Percentiles rank a stretch among this genome's conserved stretches.
Evolutionary conservation across 2,797 vertebrate genomes (phyloP).

Genomic region (Sebastes elongatus): DNA sequence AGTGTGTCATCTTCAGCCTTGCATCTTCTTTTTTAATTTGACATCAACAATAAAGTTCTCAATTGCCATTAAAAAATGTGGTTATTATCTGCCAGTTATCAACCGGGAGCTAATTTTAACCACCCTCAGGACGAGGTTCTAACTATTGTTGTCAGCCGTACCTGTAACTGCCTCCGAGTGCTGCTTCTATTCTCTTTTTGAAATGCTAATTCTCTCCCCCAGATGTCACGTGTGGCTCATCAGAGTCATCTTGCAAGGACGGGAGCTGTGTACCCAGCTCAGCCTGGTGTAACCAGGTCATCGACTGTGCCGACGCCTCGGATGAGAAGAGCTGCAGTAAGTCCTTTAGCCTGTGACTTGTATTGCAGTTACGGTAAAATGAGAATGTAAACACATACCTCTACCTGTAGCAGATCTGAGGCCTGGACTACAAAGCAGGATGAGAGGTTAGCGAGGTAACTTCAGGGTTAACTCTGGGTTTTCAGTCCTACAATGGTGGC

Average conservation of each 20-base stretch:
- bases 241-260: conserved; percentile 91
- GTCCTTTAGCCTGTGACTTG: conserved; percentile 59
- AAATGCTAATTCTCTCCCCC: conserved; percentile 67
- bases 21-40: conserved; percentile 34
- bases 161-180: conserved; percentile 36
- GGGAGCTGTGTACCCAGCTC: conserved; percentile 90
- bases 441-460: too few species aligned
- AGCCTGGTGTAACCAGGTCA: conserved; percentile 94
- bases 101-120: conserved; percentile 43
- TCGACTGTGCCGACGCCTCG: conserved; percentile 94
- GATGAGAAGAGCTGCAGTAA: conserved; percentile 97
- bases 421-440: too few species aligned
- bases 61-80: conserved; percentile 5
- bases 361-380: neutral
- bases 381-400: neutral
- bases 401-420: neutral
- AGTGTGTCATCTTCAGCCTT: conserved; percentile 6
- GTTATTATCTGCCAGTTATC: conserved; percentile 15
- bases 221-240: conserved; percentile 84
- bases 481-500: too few species aligned
- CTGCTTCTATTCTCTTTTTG: conserved; percentile 47
- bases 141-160: conserved; percentile 27
- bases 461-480: too few species aligned
- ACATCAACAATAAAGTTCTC: conserved; percentile 15
- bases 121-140: neutral